These are phyloP conservation scores for Heliconius congener DNA, from an alignment of 1,140 invertebrate genomes.

Conservation along the genomic window DNA sequence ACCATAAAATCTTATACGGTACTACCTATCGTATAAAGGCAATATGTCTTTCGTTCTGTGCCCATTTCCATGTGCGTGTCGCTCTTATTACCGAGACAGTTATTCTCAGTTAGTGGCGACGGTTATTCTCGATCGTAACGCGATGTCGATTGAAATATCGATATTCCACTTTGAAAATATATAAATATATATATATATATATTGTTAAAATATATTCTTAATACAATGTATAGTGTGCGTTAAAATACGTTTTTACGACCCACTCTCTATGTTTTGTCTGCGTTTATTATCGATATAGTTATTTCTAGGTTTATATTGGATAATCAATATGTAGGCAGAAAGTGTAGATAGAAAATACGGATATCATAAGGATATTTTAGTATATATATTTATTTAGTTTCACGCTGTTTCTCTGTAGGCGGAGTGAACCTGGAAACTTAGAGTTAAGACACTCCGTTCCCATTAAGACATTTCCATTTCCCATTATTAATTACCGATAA, in stretches of 20 bases:
- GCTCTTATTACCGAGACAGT: constrained; percentile 4
- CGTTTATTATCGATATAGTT: background rate
- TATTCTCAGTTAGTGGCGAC: constrained; percentile 6
- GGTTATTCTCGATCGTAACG: constrained; percentile 3
- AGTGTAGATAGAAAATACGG: no score
- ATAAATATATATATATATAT: background rate
- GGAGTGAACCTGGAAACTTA: no score
- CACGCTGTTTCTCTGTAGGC: no score
- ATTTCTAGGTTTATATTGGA: background rate
- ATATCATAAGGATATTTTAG: no score
- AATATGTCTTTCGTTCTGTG: background rate
- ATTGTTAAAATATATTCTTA: background rate
- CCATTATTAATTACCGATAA: no score
- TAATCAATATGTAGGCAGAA: no score
- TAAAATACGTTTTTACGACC: constrained; percentile 6
- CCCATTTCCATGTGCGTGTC: constrained; percentile 5
- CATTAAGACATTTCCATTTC: no score
- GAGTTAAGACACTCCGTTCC: no score
- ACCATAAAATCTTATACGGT: background rate
- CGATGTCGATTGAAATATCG: constrained; percentile 7
- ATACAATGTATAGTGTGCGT: background rate
- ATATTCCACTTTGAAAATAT: background rate
- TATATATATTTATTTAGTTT: no score
- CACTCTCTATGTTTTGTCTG: background rate
- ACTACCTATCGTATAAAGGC: background rate